These are phyloP conservation scores for Sebastes baramenuke DNA, from an alignment of 2,797 vertebrate genomes.

Conservation along the genomic window DNA sequence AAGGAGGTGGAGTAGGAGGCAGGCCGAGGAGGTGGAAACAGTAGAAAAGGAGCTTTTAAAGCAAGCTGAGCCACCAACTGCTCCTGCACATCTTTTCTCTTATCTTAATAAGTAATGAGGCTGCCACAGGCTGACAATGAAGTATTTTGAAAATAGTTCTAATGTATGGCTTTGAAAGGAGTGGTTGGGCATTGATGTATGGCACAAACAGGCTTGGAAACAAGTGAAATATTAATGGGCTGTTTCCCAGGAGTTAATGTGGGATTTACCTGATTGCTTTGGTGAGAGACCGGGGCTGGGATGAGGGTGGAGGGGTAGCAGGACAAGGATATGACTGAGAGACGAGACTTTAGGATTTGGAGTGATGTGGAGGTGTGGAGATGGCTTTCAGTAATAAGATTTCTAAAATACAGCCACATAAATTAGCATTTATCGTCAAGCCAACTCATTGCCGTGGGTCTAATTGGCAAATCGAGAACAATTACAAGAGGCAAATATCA, in stretches of 20 bases:
- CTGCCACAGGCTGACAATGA: constrained; percentile 99
- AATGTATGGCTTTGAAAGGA: constrained; percentile 97
- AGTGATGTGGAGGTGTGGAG: not conserved
- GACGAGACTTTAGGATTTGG: constrained; percentile 6
- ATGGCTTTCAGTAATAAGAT: not conserved
- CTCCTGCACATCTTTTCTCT: constrained; percentile 91
- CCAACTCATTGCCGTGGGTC: not conserved
- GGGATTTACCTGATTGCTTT: constrained; percentile 89
- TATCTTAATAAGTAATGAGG: constrained; percentile 99
- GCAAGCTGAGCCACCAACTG: constrained; percentile 89
- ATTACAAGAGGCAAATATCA: constrained; percentile 1
- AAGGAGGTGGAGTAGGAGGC: constrained; percentile 36
- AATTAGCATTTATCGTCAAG: not conserved
- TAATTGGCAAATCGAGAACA: not conserved
- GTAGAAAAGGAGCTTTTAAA: constrained; percentile 83
- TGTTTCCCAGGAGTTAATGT: constrained; percentile 86
- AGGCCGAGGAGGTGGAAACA: constrained; percentile 70
- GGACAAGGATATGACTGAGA: constrained; percentile 36
- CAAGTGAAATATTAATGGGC: constrained; percentile 98
- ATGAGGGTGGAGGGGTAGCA: constrained; percentile 20
- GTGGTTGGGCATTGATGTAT: constrained; percentile 98
- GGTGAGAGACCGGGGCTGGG: constrained; percentile 54
- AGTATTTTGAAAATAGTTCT: constrained; percentile 99
- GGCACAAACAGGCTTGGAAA: constrained; percentile 90
- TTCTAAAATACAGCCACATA: not conserved